phyloP scores from a whole-genome alignment of 2,888 invertebrate species.

The Drosophila monieri region DNA sequence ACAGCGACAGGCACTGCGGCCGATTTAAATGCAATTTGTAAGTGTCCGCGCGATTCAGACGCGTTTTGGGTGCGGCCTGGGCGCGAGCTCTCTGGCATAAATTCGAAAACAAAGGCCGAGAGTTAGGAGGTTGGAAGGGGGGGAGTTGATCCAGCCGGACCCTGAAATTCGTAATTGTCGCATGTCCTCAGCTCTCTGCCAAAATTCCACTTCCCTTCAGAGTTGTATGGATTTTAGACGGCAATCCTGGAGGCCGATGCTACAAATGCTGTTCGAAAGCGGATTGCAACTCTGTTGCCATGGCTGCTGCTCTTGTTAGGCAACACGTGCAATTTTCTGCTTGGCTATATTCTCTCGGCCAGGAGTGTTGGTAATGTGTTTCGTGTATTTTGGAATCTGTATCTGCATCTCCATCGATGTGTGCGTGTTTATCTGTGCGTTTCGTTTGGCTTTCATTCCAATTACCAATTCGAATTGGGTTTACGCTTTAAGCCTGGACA shows the following conservation, averaged over 20 bases:
- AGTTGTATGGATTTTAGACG: conserved; percentile 37
- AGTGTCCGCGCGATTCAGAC: conserved; percentile 47
- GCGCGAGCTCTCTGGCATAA: conserved; percentile 42
- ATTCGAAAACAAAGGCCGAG: background rate
- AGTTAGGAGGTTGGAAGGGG: background rate
- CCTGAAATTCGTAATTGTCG: conserved; percentile 54
- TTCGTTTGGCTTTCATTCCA: conserved; percentile 56
- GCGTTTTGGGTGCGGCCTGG: conserved; percentile 30
- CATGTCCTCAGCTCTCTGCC: conserved; percentile 7
- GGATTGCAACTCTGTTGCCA: conserved; percentile 47
- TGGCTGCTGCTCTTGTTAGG: conserved; percentile 24
- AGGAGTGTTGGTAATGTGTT: conserved; percentile 53
- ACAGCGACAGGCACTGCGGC: conserved; percentile 36
- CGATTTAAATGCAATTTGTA: conserved; percentile 73
- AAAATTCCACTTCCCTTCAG: background rate
- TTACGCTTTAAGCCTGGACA: conserved; percentile 57
- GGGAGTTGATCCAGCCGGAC: conserved; percentile 40
- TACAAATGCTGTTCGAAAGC: conserved; percentile 62
- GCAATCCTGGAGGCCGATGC: conserved; percentile 38
- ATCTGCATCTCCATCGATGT: conserved; percentile 6
- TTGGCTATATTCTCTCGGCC: conserved; percentile 23
- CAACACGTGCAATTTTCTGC: conserved; percentile 60
- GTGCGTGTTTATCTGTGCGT: conserved; percentile 20
- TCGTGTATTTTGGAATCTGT: conserved; percentile 20
- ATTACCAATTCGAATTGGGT: conserved; percentile 75